Evolutionary conservation across 2,113 vertebrate species (phyloP).

Genomic region (Mobula hypostoma): DNA sequence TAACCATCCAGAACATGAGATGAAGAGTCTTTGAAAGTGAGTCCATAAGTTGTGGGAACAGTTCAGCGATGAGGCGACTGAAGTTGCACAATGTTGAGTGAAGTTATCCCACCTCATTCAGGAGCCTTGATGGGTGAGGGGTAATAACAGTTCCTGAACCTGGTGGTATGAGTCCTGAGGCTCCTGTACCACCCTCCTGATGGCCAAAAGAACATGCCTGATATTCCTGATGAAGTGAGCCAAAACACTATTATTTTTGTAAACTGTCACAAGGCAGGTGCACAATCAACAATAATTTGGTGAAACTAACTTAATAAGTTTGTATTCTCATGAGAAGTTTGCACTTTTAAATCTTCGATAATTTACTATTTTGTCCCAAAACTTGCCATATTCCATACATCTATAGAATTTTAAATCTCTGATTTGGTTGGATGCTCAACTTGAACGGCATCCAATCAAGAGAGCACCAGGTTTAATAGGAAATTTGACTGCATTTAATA

Average conservation of each 20-base stretch:
- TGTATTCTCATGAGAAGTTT: background rate
- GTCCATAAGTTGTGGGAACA: no score
- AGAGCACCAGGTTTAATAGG: background rate
- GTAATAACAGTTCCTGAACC: no score
- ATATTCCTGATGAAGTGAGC: no score
- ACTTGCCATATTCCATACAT: background rate
- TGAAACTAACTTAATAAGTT: background rate
- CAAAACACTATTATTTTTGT: background rate
- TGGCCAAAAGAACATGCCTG: background rate
- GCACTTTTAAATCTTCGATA: background rate
- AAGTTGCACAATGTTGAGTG: no score
- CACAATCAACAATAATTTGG: background rate
- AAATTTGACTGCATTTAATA: slow-evolving; percentile 1
- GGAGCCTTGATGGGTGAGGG: no score
- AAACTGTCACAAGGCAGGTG: background rate
- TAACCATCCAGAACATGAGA: no score
- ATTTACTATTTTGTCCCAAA: background rate
- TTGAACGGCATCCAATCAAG: slow-evolving; percentile 2
- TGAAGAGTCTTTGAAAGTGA: no score
- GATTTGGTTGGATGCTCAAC: background rate
- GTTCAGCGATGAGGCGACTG: no score
- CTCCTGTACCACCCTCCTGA: no score
- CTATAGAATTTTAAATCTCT: background rate
- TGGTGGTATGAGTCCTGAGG: no score
- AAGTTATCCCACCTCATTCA: no score